Conservation (phyloP, 1,140 invertebrate genomes). For the Ditylenchus dipsaci region DNA sequence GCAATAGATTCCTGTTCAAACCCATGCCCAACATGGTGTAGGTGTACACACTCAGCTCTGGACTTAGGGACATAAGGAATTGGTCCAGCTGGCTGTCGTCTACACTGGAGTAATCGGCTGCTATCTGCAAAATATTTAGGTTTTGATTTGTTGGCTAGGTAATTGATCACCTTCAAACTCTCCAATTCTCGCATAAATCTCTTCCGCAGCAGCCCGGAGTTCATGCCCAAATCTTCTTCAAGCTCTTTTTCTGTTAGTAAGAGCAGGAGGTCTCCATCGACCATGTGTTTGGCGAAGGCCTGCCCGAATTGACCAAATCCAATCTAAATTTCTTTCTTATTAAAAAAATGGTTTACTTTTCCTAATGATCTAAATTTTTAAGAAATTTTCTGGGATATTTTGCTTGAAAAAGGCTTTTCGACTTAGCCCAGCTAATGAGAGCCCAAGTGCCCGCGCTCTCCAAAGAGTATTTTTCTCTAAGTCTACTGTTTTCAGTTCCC, state of each 20-base stretch:
- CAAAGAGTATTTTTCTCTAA: too few relatives aligned
- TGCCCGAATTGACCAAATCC: slow-evolving; percentile 78
- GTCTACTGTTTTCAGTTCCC: too few relatives aligned
- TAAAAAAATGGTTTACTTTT: too few relatives aligned
- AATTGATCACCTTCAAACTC: slow-evolving; percentile 69
- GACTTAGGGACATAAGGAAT: slow-evolving; percentile 78
- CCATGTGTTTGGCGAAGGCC: slow-evolving; percentile 81
- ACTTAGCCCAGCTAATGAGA: too few relatives aligned
- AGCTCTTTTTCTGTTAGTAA: slow-evolving; percentile 88
- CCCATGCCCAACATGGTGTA: slow-evolving; percentile 92
- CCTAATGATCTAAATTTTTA: too few relatives aligned
- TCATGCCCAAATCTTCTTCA: slow-evolving; percentile 81
- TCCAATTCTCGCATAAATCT: slow-evolving; percentile 88
- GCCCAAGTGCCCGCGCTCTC: too few relatives aligned
- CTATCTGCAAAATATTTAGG: slow-evolving; percentile 25
- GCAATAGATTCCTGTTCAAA: slow-evolving; percentile 70
- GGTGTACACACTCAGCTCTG: slow-evolving; percentile 90
- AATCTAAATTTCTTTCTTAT: slow-evolving; percentile 65
- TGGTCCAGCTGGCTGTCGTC: slow-evolving; percentile 84
- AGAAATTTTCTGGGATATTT: too few relatives aligned
- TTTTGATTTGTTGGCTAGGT: background rate
- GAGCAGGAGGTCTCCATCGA: slow-evolving; percentile 93
- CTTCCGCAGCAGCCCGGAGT: slow-evolving; percentile 84
- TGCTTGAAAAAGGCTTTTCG: too few relatives aligned
- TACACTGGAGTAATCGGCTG: slow-evolving; percentile 91